Evolutionary conservation across 2,113 vertebrate species (phyloP).

Genomic region (Anthoscopus minutus): DNA sequence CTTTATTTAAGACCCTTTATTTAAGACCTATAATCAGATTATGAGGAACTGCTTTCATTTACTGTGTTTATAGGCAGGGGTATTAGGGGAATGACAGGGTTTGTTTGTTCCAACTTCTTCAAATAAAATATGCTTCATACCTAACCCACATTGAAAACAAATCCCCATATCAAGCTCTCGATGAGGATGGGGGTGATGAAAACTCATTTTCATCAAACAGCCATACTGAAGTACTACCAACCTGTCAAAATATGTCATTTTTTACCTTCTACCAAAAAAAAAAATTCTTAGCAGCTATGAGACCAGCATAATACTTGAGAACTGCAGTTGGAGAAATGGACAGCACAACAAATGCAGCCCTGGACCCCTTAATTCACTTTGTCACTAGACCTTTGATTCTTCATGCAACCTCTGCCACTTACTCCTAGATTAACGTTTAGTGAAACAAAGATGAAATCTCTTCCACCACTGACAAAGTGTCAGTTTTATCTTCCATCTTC

Average conservation of each 20-base stretch:
- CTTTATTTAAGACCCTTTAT: background rate
- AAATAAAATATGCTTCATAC: background rate
- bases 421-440: background rate
- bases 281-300: background rate
- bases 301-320: background rate
- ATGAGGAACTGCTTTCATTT: background rate
- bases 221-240: background rate
- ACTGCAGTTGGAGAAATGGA: background rate
- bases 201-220: background rate
- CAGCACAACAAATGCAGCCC: background rate
- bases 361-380: background rate
- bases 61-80: background rate
- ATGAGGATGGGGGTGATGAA: background rate
- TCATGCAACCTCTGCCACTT: background rate
- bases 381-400: background rate
- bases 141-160: background rate
- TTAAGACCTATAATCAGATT: background rate
- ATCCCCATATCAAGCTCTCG: background rate
- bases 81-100: fast-evolving
- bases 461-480: background rate
- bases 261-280: background rate
- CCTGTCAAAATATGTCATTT: background rate
- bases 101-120: background rate
- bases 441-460: background rate
- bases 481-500: background rate